Evolutionary conservation across 2,888 invertebrate genomes (phyloP), one percentile per base, ranked within the genome.

Genomic region (Melinaea menophilus): DNA sequence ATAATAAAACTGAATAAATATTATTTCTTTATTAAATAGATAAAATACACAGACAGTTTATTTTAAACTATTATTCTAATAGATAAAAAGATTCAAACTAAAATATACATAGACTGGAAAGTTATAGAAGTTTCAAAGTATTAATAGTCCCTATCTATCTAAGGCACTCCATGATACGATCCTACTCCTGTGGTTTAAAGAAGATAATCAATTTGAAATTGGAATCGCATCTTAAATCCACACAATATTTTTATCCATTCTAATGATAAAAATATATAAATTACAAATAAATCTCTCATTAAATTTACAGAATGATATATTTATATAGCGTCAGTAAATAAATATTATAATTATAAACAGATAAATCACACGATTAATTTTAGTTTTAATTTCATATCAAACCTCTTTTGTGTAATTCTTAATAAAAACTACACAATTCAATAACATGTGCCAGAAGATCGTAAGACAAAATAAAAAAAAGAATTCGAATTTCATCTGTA

Each of bases 21-120:
- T 51, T 22, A 51, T 51, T 31, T 51, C 51, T 51, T 51, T 51
- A 51, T 51, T 51, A 31, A 51, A 51, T 51, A 31, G n/a, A 51
- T 31, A 51, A 51, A 51, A 51, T 11, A 51, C 51, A 51, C 51
- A 51, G 12, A 51, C 51, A 51, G 3, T 1, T 51, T 51, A 5
- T 13, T 22, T 51, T 51, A 0, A 22, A 51, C 31, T 34, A 35
- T 11, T 46, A 35, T 60, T 60, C 55, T 46, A 54, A 34, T 60
- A 34, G 35, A 35, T 11, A 13, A 59, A 54, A 22, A 59, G 41
- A 41, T 54, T 41, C 33, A 47, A 31, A 51, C 9, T 41, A 51
- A 51, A 51, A 51, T 9, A 51, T 31, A 51, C 51, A 51, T 31
- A 51, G 51, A 51, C 22, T 5, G 9, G 41, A 47, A 35, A 4